Evolutionary conservation across 2,888 invertebrate species (phyloP).

Genomic region (Drosophila neonasuta): DNA sequence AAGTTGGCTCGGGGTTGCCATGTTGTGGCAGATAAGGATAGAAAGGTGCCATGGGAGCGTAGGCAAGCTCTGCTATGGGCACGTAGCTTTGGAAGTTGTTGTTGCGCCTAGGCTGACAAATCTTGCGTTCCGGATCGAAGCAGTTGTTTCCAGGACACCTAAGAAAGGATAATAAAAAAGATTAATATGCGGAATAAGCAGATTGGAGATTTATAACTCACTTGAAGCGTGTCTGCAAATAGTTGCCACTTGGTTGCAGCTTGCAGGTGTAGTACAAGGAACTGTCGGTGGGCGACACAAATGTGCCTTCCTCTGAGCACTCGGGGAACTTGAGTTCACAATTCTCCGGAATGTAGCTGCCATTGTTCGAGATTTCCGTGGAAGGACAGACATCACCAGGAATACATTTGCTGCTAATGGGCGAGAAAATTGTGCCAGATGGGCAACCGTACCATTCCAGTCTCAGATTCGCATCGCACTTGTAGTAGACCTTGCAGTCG

Average conservation of each 20-base stretch:
- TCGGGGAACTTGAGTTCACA: conserved; percentile 79
- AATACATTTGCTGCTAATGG: conserved; percentile 74
- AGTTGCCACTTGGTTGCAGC: conserved; percentile 73
- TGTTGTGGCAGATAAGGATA: conserved; percentile 44
- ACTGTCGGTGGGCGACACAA: conserved; percentile 80
- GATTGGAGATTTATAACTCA: conserved; percentile 37
- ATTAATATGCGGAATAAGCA: background rate
- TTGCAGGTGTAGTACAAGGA: conserved; percentile 82
- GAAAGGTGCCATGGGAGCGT: conserved; percentile 43
- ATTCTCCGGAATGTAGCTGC: conserved; percentile 71
- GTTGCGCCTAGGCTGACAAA: conserved; percentile 65
- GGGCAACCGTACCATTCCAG: conserved; percentile 79
- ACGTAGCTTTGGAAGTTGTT: conserved; percentile 63
- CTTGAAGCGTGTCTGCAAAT: conserved; percentile 81
- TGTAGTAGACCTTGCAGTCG: conserved; percentile 79
- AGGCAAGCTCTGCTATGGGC: conserved; percentile 56
- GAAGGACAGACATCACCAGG: conserved; percentile 72
- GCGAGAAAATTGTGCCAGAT: conserved; percentile 73
- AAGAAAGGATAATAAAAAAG: too few relatives aligned
- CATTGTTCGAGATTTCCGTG: conserved; percentile 73
- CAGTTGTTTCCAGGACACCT: conserved; percentile 74
- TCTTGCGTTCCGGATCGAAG: conserved; percentile 59
- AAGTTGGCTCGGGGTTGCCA: conserved; percentile 26
- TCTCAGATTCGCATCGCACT: conserved; percentile 72
- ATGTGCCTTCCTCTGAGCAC: conserved; percentile 79